Percentiles rank a stretch among this genome's conserved stretches.
Evolutionary conservation across 2,113 vertebrate genomes (phyloP).

Genomic region (Hypocryptadius cinnamomeus): DNA sequence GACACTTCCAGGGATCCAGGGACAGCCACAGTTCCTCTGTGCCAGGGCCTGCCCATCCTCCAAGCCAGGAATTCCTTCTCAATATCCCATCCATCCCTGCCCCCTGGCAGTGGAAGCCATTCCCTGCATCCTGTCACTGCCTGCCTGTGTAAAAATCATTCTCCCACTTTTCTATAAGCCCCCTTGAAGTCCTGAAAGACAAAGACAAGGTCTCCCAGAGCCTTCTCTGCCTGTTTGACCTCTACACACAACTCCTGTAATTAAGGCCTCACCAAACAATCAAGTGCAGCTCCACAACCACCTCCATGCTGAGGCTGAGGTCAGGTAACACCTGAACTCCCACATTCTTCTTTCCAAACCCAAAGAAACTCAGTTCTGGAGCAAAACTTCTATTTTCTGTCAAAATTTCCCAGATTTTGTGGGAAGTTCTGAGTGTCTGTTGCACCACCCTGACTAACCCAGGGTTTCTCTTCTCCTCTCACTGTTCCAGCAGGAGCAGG

Average conservation of each 20-base stretch:
- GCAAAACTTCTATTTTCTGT: background rate
- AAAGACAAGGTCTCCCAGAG: background rate
- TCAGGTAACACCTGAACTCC: background rate
- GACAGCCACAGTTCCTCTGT: background rate
- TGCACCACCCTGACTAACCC: background rate
- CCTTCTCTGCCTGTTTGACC: background rate
- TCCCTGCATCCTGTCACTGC: background rate
- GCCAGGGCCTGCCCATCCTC: background rate
- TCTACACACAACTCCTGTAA: fast-evolving
- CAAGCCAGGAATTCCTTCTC: background rate
- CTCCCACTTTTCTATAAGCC: too few species aligned
- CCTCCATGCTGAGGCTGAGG: background rate
- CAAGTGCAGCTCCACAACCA: background rate
- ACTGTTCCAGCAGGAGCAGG: background rate
- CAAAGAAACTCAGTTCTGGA: background rate
- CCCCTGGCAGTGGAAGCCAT: background rate
- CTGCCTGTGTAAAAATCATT: background rate
- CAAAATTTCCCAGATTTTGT: background rate
- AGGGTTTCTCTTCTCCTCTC: background rate
- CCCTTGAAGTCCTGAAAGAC: background rate
- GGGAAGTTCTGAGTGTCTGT: fast-evolving
- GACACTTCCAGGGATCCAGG: background rate
- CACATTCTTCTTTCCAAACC: background rate
- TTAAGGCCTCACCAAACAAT: background rate
- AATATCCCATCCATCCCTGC: fast-evolving